Conservation (phyloP, 2,797 vertebrate species). For the Coluber constrictor region DNA sequence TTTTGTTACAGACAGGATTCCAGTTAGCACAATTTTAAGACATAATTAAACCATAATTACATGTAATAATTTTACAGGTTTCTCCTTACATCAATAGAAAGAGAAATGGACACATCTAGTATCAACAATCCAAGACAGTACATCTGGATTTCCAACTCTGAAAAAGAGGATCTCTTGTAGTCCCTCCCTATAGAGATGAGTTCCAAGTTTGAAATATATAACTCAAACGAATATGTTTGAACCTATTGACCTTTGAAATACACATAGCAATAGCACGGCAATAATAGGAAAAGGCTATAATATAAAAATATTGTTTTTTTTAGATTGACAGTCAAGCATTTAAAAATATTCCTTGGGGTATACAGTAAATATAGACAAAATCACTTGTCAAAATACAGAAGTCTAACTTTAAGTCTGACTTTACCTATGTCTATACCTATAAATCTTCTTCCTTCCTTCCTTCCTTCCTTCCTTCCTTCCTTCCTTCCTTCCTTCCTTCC, state of each 20-base stretch:
- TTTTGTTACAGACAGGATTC: background rate
- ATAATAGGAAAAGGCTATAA: background rate
- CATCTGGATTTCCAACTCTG: background rate
- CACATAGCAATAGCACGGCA: background rate
- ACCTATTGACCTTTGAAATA: background rate
- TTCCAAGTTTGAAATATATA: background rate
- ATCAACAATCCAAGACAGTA: background rate
- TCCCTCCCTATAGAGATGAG: background rate
- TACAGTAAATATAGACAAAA: background rate
- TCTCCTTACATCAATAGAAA: background rate
- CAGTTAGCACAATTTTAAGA: background rate
- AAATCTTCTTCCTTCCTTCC: background rate
- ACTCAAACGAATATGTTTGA: background rate
- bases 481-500: accelerated
- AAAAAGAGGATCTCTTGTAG: background rate
- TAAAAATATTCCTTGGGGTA: background rate
- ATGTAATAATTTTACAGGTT: background rate
- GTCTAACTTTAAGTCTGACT: background rate
- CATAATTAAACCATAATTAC: background rate
- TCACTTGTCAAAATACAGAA: background rate
- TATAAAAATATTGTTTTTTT: background rate
- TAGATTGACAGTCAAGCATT: background rate
- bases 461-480: background rate
- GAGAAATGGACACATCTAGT: background rate
- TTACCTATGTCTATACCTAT: background rate